Conservation (phyloP, 2,888 invertebrate species). For the Eristalinus sepulchralis region DNA sequence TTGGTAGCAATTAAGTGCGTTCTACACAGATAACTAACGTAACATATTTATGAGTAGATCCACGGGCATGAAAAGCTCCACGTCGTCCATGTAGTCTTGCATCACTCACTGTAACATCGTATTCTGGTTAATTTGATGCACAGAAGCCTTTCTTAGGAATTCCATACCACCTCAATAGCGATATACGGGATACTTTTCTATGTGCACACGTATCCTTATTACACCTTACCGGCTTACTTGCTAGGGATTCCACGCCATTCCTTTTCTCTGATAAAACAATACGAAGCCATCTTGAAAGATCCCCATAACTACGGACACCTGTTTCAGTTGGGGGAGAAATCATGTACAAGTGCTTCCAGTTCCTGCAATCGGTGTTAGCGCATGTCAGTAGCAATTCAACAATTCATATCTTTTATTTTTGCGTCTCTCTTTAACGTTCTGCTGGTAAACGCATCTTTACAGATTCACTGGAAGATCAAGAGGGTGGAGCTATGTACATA, state of each 20-base stretch:
- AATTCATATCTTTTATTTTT: background rate
- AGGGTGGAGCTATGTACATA: slow-evolving; percentile 82
- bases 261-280: background rate
- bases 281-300: slow-evolving; percentile 19
- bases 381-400: slow-evolving; percentile 26
- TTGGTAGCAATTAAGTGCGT: too few species aligned
- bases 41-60: too few species aligned
- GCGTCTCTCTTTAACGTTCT: slow-evolving; percentile 31
- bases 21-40: too few species aligned
- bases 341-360: background rate
- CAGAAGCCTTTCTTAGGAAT: background rate
- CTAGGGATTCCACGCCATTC: background rate
- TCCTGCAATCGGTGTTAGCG: slow-evolving; percentile 9
- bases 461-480: slow-evolving; percentile 82
- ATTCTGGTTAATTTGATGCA: background rate
- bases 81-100: background rate
- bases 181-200: background rate
- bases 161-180: background rate
- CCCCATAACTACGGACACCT: slow-evolving; percentile 3
- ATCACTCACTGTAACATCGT: background rate
- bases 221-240: background rate
- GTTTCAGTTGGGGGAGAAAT: slow-evolving; percentile 1
- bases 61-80: too few species aligned
- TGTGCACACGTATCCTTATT: background rate
- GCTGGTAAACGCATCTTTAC: slow-evolving; percentile 72